A percentile compares a stretch with the other conserved stretches of the same genome.
Evolutionary conservation across 2,888 invertebrate species (phyloP).

Genomic region (Gymnocheta viridis): DNA sequence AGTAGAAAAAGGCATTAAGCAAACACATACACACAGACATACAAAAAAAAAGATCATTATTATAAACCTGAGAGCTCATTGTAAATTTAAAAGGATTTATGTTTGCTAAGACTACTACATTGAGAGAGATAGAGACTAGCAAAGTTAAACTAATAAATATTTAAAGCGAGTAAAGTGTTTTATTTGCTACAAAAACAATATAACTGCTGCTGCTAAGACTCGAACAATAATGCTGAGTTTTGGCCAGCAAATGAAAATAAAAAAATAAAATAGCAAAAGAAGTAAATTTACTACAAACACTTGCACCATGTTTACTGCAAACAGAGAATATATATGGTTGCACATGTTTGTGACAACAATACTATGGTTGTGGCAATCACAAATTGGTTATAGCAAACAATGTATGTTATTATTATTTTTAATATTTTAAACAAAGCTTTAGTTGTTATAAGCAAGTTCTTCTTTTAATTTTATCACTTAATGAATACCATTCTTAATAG

Average conservation of each 20-base stretch:
- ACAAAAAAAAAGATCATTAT: conserved; percentile 36
- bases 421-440: too few relatives aligned
- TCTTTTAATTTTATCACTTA: too few relatives aligned
- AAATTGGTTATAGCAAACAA: too few relatives aligned
- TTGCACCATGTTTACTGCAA: too few relatives aligned
- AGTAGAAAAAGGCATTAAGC: neutral
- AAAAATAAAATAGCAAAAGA: neutral
- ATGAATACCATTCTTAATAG: too few relatives aligned
- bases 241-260: neutral
- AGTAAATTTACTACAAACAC: too few relatives aligned
- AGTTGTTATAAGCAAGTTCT: too few relatives aligned
- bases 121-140: neutral
- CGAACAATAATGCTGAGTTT: neutral
- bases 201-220: neutral
- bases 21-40: conserved; percentile 1
- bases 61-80: conserved; percentile 60
- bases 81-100: conserved; percentile 68
- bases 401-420: too few relatives aligned
- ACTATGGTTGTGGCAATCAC: too few relatives aligned
- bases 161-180: neutral
- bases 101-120: conserved; percentile 32
- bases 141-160: conserved; percentile 16
- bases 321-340: too few relatives aligned
- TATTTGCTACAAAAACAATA: neutral
- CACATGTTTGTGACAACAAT: too few relatives aligned